A percentile compares a stretch with the other conserved stretches of the same genome.
phyloP scores from a whole-genome alignment of 2,888 invertebrate species.

The Lomographa bimaculata region DNA sequence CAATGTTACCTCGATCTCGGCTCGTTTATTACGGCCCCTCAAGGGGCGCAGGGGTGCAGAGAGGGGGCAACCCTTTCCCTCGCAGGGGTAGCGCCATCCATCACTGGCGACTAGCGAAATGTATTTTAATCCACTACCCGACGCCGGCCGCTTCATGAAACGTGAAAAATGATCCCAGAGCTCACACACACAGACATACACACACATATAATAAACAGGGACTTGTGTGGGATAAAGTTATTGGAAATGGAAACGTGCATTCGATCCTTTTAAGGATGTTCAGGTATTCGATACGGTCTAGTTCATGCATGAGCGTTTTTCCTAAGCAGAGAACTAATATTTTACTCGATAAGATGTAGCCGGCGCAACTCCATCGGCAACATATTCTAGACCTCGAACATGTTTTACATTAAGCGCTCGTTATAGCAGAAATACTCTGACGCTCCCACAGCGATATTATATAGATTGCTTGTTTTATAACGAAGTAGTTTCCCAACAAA shows the following conservation, averaged over 20 bases:
- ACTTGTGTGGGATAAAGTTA: slow-evolving; percentile 15
- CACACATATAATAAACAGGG: not conserved
- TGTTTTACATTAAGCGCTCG: too few relatives aligned
- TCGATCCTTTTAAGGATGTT: slow-evolving; percentile 20
- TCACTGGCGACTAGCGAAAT: slow-evolving; percentile 74
- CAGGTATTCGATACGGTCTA: slow-evolving; percentile 25
- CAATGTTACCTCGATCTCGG: slow-evolving; percentile 44
- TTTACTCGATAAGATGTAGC: too few relatives aligned
- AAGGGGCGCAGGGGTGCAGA: slow-evolving; percentile 18
- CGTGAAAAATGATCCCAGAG: slow-evolving; percentile 78
- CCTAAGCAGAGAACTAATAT: slow-evolving; percentile 4
- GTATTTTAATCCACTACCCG: slow-evolving; percentile 82
- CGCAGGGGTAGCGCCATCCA: slow-evolving; percentile 60
- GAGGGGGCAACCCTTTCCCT: slow-evolving; percentile 66
- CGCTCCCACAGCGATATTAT: too few relatives aligned
- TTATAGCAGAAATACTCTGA: too few relatives aligned
- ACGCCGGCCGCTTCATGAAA: slow-evolving; percentile 78
- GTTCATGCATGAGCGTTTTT: slow-evolving; percentile 13
- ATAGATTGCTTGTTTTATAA: not conserved
- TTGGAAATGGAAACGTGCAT: slow-evolving; percentile 17
- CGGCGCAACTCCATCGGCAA: too few relatives aligned
- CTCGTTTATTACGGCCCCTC: slow-evolving; percentile 42
- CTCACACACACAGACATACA: slow-evolving; percentile 40
- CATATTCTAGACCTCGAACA: too few relatives aligned
- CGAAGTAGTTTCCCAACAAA: not conserved